Evolutionary conservation across 1,140 invertebrate genomes (phyloP).

Genomic region (Whitmania pigra): DNA sequence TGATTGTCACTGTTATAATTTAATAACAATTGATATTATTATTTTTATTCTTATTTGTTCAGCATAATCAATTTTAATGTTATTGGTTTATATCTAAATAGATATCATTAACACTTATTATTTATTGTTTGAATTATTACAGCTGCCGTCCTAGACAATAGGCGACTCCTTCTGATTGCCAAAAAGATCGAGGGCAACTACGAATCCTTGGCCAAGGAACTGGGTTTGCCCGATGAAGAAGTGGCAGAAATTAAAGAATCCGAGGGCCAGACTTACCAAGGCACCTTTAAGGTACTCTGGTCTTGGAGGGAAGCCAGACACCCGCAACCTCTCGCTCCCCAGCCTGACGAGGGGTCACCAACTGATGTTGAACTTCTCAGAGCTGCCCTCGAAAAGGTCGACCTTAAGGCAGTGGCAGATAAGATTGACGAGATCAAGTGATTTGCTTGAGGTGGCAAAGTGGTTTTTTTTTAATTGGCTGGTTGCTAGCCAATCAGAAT

Average conservation of each 20-base stretch:
- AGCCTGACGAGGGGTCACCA: not conserved
- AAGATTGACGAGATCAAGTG: not conserved
- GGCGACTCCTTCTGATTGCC: constrained; percentile 14
- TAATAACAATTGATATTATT: too few relatives aligned
- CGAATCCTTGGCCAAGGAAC: constrained; percentile 6
- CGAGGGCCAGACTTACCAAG: constrained; percentile 18
- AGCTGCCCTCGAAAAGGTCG: constrained; percentile 7
- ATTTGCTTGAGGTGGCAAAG: not conserved
- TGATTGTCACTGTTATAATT: too few relatives aligned
- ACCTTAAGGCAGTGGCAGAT: constrained; percentile 3
- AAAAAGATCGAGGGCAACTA: constrained; percentile 19
- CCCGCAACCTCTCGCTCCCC: not conserved
- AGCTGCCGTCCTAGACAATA: constrained; percentile 14
- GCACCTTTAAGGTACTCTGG: constrained; percentile 20
- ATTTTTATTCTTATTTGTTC: too few relatives aligned
- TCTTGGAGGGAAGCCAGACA: constrained; percentile 14
- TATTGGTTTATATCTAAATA: too few relatives aligned
- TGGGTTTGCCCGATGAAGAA: constrained; percentile 16
- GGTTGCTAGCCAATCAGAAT: too few relatives aligned
- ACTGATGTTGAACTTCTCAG: not conserved
- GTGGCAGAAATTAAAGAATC: constrained; percentile 9
- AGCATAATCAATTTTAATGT: too few relatives aligned
- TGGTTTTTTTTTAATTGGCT: not conserved
- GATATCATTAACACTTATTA: too few relatives aligned
- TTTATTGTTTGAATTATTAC: not conserved